phyloP scores from a whole-genome alignment of 2,113 vertebrate species.

The Spea bombifrons region DNA sequence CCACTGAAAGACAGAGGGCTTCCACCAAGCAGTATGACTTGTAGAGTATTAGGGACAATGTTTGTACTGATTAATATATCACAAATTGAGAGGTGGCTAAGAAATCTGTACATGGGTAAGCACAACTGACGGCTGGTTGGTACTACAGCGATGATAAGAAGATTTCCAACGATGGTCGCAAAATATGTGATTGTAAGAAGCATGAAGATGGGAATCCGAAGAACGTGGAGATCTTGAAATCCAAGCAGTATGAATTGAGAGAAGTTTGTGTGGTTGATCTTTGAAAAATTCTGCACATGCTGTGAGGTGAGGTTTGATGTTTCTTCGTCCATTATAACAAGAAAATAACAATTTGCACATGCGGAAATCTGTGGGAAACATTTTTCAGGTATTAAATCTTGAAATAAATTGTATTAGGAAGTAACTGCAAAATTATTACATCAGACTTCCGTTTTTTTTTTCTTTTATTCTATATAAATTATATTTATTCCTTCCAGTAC shows the following conservation, averaged over 20 bases:
- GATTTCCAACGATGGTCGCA: conserved; percentile 47
- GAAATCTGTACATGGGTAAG: conserved; percentile 59
- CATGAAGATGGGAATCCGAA: conserved; percentile 48
- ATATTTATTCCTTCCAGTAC: too few relatives aligned
- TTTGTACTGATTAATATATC: conserved; percentile 50
- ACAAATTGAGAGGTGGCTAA: conserved; percentile 54
- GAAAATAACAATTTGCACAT: too few relatives aligned
- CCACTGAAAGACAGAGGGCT: conserved; percentile 48
- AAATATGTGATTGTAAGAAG: conserved; percentile 44
- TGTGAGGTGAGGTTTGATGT: too few relatives aligned
- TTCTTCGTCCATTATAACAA: too few relatives aligned
- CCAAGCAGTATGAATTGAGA: conserved; percentile 55
- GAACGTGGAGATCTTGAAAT: conserved; percentile 41
- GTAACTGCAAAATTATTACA: too few relatives aligned
- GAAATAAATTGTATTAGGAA: too few relatives aligned
- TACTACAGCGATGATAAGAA: conserved; percentile 48
- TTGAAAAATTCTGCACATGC: background rate
- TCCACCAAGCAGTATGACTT: background rate
- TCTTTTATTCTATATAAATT: too few relatives aligned
- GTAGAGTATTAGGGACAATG: conserved; percentile 48
- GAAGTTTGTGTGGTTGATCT: conserved; percentile 45
- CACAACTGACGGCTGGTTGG: conserved; percentile 45
- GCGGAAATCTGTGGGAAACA: too few relatives aligned
- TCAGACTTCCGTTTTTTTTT: too few relatives aligned
- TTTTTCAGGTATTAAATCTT: too few relatives aligned